phyloP scores from a whole-genome alignment of 2,888 invertebrate genomes.

The Scelioninae gen. 1 region DNA sequence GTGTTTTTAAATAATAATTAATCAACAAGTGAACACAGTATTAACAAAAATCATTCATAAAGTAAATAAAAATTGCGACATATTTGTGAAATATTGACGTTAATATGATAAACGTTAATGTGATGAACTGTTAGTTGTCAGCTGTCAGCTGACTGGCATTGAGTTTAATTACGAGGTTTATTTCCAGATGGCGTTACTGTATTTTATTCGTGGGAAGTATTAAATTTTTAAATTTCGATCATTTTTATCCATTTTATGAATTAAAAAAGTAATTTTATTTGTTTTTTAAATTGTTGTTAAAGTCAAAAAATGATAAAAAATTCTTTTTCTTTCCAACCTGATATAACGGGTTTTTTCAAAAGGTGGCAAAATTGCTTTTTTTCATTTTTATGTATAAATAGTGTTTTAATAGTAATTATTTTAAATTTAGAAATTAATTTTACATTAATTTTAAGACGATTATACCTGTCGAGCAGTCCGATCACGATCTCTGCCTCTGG shows the following conservation, averaged over 20 bases:
- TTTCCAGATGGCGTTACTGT: no score
- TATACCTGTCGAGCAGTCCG: slow-evolving; percentile 92
- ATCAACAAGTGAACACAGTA: background rate
- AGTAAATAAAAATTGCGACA: slow-evolving; percentile 26
- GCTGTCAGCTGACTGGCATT: slow-evolving; percentile 14
- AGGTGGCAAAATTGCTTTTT: no score
- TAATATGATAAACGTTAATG: slow-evolving; percentile 6
- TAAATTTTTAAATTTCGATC: no score
- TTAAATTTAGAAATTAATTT: slow-evolving; percentile 2
- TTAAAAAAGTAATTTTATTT: no score
- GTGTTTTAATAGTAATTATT: no score
- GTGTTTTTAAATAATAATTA: slow-evolving; percentile 15
- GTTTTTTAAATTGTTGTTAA: no score
- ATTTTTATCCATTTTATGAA: no score
- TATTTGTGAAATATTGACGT: slow-evolving; percentile 20
- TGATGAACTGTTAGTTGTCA: slow-evolving; percentile 34
- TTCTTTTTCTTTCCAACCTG: no score
- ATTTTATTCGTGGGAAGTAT: no score
- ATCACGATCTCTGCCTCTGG: slow-evolving; percentile 92
- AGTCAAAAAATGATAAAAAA: no score
- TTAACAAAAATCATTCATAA: background rate
- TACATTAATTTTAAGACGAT: background rate
- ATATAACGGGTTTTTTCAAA: no score
- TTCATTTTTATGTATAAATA: no score
- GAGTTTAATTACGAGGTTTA: background rate